Conservation (phyloP, 2,888 invertebrate species). For the Machimus rusticus region DNA sequence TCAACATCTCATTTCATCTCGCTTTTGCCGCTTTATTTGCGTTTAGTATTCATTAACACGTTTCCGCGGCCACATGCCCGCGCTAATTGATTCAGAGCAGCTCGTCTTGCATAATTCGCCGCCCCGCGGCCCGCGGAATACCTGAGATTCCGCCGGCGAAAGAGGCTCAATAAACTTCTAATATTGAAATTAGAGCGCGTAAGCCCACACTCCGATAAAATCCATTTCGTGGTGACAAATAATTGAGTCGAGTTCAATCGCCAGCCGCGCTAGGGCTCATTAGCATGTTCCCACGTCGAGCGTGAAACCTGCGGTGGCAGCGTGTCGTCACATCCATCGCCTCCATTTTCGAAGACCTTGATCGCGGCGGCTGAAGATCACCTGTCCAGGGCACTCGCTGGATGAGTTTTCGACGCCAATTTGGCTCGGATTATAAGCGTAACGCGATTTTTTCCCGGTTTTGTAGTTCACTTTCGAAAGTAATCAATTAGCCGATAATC, state of each 20-base stretch:
- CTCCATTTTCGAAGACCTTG: background rate
- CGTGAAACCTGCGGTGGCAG: background rate
- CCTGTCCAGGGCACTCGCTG: background rate
- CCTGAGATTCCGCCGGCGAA: background rate
- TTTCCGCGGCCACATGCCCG: background rate
- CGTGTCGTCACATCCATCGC: background rate
- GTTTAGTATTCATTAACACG: background rate
- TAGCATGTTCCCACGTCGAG: background rate
- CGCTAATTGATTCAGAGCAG: background rate
- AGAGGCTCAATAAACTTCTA: background rate
- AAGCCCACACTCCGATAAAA: background rate
- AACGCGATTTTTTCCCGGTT: background rate
- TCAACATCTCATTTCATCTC: background rate
- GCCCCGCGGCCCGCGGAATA: background rate
- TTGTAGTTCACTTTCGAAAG: background rate
- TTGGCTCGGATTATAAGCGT: slow-evolving; percentile 2
- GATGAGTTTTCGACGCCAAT: background rate
- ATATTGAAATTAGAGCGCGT: background rate
- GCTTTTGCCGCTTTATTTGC: background rate
- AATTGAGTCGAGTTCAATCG: background rate
- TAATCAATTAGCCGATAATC: background rate
- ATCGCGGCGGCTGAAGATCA: background rate
- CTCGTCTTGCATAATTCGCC: background rate
- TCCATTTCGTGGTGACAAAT: background rate
- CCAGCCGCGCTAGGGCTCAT: background rate